These are phyloP conservation scores for Hoplodrina blanda DNA, from an alignment of 2,888 invertebrate genomes.

Conservation along the genomic window DNA sequence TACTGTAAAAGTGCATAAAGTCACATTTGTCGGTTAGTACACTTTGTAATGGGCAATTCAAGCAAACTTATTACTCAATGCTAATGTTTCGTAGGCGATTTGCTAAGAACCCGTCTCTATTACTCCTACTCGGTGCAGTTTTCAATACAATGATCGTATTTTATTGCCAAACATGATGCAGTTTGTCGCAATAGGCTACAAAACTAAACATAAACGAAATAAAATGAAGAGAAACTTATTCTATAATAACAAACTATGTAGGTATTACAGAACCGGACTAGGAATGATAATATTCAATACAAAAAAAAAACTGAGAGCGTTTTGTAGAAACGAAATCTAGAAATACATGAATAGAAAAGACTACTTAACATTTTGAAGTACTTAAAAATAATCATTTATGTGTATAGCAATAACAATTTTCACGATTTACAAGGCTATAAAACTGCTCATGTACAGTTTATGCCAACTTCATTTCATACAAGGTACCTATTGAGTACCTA, in stretches of 20 bases:
- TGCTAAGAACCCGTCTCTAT: constrained; percentile 28
- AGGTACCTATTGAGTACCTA: too few species aligned
- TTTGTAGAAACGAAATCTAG: neutral
- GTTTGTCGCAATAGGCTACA: neutral
- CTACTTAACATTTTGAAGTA: too few species aligned
- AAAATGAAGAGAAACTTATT: neutral
- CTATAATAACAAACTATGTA: too few species aligned
- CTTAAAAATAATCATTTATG: too few species aligned
- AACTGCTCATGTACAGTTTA: constrained; percentile 13
- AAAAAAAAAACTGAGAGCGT: neutral
- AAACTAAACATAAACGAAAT: neutral
- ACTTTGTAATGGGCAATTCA: constrained; percentile 25
- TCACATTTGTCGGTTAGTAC: constrained; percentile 14
- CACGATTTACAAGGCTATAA: constrained; percentile 4
- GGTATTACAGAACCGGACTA: neutral
- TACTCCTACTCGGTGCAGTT: constrained; percentile 46
- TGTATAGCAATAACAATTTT: neutral
- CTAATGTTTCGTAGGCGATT: constrained; percentile 37
- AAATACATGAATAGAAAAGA: neutral
- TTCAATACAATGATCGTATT: constrained; percentile 25
- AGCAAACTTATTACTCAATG: constrained; percentile 39
- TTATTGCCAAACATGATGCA: constrained; percentile 17
- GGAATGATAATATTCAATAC: neutral
- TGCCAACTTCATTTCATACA: neutral
- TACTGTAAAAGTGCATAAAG: constrained; percentile 17